Evolutionary conservation across 2,113 vertebrate species (phyloP).

Genomic region (Chlorodrepanis virens): DNA sequence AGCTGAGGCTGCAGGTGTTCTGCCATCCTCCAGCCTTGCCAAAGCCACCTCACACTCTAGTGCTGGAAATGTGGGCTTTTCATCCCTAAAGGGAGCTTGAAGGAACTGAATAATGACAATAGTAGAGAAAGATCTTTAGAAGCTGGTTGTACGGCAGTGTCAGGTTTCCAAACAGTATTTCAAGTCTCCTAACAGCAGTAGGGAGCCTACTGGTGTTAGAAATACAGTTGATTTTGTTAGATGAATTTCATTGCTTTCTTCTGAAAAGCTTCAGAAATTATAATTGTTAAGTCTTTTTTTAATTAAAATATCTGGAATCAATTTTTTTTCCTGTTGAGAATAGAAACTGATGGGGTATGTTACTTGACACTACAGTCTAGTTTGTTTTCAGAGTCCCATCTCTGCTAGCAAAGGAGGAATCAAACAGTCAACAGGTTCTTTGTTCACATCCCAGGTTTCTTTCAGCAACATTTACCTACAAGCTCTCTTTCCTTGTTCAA

Average conservation of each 20-base stretch:
- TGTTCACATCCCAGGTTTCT: background rate
- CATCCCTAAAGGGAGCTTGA: background rate
- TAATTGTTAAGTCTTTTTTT: background rate
- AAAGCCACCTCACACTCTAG: background rate
- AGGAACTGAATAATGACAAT: background rate
- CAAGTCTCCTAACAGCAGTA: background rate
- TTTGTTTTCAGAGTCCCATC: background rate
- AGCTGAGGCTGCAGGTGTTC: background rate
- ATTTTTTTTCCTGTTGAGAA: background rate
- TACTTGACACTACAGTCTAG: background rate
- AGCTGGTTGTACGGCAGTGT: background rate
- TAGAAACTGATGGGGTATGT: background rate
- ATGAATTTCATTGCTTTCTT: background rate
- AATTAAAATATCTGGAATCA: background rate
- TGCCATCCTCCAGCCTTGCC: background rate
- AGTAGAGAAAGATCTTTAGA: background rate
- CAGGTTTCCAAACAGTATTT: background rate
- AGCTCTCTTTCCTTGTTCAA: background rate
- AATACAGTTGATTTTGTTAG: background rate
- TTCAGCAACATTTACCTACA: background rate
- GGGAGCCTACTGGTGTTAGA: background rate
- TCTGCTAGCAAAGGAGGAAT: background rate
- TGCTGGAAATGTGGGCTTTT: rapidly evolving
- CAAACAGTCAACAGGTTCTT: background rate
- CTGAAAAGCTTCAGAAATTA: background rate